Evolutionary conservation across 2,888 invertebrate genomes (phyloP).

Genomic region (Habroteleia sp.): DNA sequence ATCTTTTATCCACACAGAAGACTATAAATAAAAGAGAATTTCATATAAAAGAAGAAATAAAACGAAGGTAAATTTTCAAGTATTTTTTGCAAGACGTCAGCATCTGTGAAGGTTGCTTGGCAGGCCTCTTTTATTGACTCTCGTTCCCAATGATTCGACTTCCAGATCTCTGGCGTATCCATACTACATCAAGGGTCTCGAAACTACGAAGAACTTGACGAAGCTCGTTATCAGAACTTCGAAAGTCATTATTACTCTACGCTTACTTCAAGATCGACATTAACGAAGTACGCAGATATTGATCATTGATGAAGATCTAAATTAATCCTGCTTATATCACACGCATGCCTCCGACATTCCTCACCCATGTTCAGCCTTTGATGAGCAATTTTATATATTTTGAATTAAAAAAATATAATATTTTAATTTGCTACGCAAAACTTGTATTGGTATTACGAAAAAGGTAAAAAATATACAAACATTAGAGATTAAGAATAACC

Average conservation of each 20-base stretch:
- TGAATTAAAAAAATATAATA: too few relatives aligned
- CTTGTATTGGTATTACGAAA: too few relatives aligned
- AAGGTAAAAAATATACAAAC: too few relatives aligned
- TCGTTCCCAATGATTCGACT: constrained; percentile 9
- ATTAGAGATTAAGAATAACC: too few relatives aligned
- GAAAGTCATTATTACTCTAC: constrained; percentile 40
- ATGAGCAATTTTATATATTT: too few relatives aligned
- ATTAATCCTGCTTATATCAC: constrained; percentile 15
- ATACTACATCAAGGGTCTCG: constrained; percentile 15
- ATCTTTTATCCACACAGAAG: too few relatives aligned
- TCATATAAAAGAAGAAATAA: too few relatives aligned
- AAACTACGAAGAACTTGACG: constrained; percentile 39
- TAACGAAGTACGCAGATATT: constrained; percentile 32
- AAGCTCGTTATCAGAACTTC: constrained; percentile 44
- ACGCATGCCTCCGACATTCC: neutral
- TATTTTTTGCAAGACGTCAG: constrained; percentile 6
- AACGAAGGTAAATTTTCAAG: constrained; percentile 27
- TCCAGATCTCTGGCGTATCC: constrained; percentile 24
- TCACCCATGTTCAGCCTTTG: too few relatives aligned
- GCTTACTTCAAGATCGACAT: constrained; percentile 26
- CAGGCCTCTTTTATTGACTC: constrained; percentile 32
- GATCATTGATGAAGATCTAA: constrained; percentile 24
- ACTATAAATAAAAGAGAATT: too few relatives aligned
- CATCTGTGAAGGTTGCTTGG: constrained; percentile 12
- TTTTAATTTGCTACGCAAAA: too few relatives aligned